Conservation (phyloP, 2,113 vertebrate species). For the Fulica atra region DNA sequence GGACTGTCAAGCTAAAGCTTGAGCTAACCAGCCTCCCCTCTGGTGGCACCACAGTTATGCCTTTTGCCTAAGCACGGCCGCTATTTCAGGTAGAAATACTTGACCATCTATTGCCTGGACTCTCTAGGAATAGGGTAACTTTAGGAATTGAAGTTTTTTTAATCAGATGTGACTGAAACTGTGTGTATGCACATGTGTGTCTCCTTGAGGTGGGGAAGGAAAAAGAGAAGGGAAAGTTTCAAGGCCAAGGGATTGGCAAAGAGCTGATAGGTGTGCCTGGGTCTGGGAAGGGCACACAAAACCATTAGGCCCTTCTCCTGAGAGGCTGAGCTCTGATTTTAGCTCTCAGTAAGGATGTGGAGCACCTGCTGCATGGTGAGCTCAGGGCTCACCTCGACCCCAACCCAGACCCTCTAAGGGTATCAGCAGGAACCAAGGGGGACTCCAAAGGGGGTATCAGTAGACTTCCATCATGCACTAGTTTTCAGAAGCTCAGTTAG, state of each 20-base stretch:
- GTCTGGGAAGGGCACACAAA: background rate
- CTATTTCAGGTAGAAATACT: background rate
- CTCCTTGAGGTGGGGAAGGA: background rate
- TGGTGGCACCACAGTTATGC: background rate
- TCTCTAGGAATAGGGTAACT: background rate
- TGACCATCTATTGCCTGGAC: background rate
- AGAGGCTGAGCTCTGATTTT: background rate
- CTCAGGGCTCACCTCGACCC: background rate
- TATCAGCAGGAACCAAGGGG: background rate
- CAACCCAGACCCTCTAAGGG: background rate
- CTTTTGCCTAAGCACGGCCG: background rate
- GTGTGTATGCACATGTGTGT: accelerated
- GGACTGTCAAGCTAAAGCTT: background rate
- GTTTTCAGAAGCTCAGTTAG: background rate
- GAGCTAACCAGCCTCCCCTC: background rate
- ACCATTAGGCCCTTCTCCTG: background rate
- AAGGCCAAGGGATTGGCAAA: background rate
- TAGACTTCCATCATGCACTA: background rate
- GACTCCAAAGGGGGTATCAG: background rate
- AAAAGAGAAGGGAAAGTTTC: background rate
- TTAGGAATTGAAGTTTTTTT: background rate
- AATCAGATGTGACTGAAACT: background rate
- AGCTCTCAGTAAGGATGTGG: background rate
- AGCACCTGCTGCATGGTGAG: background rate
- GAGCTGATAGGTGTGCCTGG: background rate